These are phyloP conservation scores for Limnodromus scolopaceus DNA, from an alignment of 2,797 vertebrate species.

Conservation along the genomic window DNA sequence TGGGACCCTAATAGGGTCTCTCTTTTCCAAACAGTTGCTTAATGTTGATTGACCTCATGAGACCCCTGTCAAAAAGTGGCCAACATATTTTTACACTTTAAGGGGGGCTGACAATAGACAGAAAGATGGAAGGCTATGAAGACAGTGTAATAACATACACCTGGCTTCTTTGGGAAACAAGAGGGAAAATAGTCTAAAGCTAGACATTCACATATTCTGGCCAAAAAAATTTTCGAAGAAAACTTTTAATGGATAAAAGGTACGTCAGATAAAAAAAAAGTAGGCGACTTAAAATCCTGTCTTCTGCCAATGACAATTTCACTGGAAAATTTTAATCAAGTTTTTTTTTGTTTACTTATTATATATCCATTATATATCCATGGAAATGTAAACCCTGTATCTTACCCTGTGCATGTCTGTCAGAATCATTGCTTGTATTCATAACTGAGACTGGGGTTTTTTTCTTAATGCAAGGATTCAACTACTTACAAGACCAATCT, in stretches of 20 bases:
- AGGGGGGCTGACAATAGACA: background rate
- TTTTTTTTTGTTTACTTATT: background rate
- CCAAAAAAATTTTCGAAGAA: background rate
- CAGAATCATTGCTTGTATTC: background rate
- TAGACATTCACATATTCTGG: background rate
- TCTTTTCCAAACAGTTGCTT: background rate
- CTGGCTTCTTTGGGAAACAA: background rate
- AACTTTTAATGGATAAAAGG: background rate
- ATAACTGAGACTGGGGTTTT: background rate
- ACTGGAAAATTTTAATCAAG: background rate
- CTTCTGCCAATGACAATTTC: background rate
- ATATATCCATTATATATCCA: background rate
- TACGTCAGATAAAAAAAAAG: background rate
- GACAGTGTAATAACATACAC: background rate
- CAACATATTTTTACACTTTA: background rate
- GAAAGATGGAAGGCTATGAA: background rate
- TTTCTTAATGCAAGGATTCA: background rate
- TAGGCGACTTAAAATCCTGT: background rate
- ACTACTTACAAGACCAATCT: background rate
- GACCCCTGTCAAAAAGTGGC: background rate
- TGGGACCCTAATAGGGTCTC: background rate
- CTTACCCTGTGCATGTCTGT: background rate
- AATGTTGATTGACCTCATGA: background rate
- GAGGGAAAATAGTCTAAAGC: background rate
- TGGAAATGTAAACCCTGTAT: background rate